Base-by-base conservation (phyloP, 2,113 vertebrate species). In the Coturnix japonica region DNA sequence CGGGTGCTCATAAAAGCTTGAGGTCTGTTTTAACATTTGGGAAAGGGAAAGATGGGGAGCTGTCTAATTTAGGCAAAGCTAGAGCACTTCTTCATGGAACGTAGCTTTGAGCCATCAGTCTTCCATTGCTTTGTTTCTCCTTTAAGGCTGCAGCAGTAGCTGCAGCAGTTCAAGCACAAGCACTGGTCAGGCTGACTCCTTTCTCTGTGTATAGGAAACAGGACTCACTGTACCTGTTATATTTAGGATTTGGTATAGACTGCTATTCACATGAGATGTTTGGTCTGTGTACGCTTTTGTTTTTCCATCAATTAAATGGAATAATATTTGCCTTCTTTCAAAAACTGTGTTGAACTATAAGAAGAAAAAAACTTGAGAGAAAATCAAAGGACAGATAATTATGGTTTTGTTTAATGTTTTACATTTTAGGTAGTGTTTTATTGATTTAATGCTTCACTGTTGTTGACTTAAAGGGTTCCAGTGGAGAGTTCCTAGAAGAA, bases 401-500 rank as follows among this genome's bases (percentile, higher is more conserved):
- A 31, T 47, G 25, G 16, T 67, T 91, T 88, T 89, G 33, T 89
- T 80, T 87, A 91, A n/a, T 83, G 19, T 74, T 90, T 77, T 89
- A 78, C 53, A 22, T 28, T 91, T 90, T 89, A 33, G 87, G 73
- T 80, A 89, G n/a, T 78, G 21, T 74, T 90, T 77, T 89, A 78
- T 85, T 89, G 91, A 92, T 85, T 91, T 82, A 83, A n/a, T 87
- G 30, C 4, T 37, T 31, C 39, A 14, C 43, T 59, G 33, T 16
- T 69, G 25, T 73, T 56, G 70, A 4, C 25, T 47, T 71, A 60
- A 91, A 67, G 76, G 75, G 67, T 82, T 80, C 63, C 57, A n/a
- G 21, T 69, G 26, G 35, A 87, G 13, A 44, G 13, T 74, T 93
- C 7, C 3, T 44, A 77, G 81, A 85, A 91, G 12, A 91, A 67